These are phyloP conservation scores for Liopterus haemorrhoidalis DNA, from an alignment of 2,888 invertebrate species.

Conservation along the genomic window DNA sequence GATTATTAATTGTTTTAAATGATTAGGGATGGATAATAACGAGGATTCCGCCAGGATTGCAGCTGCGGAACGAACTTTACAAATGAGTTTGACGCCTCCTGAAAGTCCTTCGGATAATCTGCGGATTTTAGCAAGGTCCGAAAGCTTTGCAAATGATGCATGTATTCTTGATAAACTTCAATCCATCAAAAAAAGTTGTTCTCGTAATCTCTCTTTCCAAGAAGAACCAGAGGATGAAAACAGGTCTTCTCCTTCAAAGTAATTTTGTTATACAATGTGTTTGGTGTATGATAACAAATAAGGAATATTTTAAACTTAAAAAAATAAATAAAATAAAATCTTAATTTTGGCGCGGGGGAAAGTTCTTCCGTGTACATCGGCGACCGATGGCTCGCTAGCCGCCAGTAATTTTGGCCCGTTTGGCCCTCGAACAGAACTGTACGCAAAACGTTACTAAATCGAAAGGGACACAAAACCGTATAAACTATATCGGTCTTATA, in stretches of 20 bases:
- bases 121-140: slow-evolving; percentile 57
- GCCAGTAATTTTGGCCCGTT: too few species aligned
- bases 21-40: slow-evolving; percentile 11
- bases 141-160: slow-evolving; percentile 75
- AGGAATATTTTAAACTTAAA: too few species aligned
- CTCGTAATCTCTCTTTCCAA: slow-evolving; percentile 53
- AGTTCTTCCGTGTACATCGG: too few species aligned
- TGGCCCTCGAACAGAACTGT: too few species aligned
- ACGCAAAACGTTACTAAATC: too few species aligned
- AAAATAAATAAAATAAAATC: too few species aligned
- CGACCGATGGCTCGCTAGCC: too few species aligned
- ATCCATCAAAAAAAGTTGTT: slow-evolving; percentile 51
- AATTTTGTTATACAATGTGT: slow-evolving; percentile 21
- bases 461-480: too few species aligned
- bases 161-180: slow-evolving; percentile 67
- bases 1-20: too few species aligned
- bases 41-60: slow-evolving; percentile 10
- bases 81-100: slow-evolving; percentile 44
- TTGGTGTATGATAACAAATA: slow-evolving; percentile 7
- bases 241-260: slow-evolving; percentile 53
- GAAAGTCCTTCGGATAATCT: slow-evolving; percentile 57
- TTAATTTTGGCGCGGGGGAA: too few species aligned
- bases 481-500: too few species aligned
- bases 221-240: slow-evolving; percentile 42
- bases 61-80: slow-evolving; percentile 27